phyloP scores from a whole-genome alignment of 1,140 invertebrate species.

The Danaus plexippus region DNA sequence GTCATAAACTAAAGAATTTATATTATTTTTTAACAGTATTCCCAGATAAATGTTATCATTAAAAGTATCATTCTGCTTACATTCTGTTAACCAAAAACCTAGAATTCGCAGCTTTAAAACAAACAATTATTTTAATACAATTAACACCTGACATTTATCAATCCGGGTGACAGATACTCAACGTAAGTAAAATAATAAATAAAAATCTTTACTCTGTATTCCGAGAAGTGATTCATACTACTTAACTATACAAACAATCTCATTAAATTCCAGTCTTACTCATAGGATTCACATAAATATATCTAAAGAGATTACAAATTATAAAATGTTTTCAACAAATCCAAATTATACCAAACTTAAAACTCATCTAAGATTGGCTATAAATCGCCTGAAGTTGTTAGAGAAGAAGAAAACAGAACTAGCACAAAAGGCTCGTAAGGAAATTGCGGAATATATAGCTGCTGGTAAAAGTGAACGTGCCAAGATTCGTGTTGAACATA shows the following conservation, averaged over 20 bases:
- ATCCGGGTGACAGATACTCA: neutral
- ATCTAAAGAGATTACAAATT: conserved; percentile 11
- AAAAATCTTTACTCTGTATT: no score
- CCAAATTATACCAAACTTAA: conserved; percentile 96
- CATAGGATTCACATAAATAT: conserved; percentile 16
- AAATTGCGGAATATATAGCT: conserved; percentile 97
- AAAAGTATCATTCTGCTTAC: no score
- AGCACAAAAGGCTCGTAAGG: conserved; percentile 94
- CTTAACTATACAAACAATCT: conserved; percentile 17
- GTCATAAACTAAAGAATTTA: no score
- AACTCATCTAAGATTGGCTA: conserved; percentile 93
- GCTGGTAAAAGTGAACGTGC: conserved; percentile 93
- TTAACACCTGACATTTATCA: conserved; percentile 13
- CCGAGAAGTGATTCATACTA: conserved; percentile 16
- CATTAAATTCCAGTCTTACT: conserved; percentile 20
- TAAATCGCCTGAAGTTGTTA: conserved; percentile 94
- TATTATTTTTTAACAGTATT: no score
- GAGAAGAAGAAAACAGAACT: conserved; percentile 99
- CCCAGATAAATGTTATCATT: no score
- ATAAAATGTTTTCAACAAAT: conserved; percentile 87
- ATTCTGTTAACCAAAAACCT: no score
- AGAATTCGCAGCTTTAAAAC: no score
- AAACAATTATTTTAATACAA: no score
- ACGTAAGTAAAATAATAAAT: no score
- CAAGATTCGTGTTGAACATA: conserved; percentile 97